Conservation (phyloP, 2,797 vertebrate species). For the Philypnodon macrostomus region DNA sequence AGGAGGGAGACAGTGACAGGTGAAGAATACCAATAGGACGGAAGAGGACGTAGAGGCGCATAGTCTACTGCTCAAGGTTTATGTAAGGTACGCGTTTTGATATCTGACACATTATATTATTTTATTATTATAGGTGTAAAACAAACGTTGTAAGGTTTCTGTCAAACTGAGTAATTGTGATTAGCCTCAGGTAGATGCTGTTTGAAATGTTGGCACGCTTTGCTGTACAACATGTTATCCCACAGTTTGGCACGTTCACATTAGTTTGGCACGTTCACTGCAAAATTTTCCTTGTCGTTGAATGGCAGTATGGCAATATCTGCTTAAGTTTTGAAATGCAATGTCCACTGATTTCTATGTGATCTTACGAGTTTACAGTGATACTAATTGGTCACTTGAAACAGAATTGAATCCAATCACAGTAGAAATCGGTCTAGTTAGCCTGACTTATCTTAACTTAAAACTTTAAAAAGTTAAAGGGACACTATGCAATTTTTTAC, state of each 20-base stretch:
- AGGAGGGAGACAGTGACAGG: conserved; percentile 64
- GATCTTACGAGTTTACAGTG: too few species aligned
- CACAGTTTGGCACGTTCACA: conserved; percentile 23
- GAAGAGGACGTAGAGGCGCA: conserved; percentile 32
- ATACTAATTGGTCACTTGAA: too few species aligned
- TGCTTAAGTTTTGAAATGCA: too few species aligned
- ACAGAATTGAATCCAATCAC: too few species aligned
- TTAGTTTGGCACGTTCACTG: conserved; percentile 14
- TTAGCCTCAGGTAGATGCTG: background rate
- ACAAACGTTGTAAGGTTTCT: background rate
- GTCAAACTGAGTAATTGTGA: conserved; percentile 6
- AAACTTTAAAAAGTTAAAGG: too few species aligned
- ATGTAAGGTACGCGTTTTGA: conserved; percentile 40
- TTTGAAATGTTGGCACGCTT: conserved; percentile 10
- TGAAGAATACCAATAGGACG: conserved; percentile 35
- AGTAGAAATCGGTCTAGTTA: too few species aligned
- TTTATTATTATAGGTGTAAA: background rate
- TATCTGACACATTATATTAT: too few species aligned
- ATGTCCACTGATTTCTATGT: too few species aligned
- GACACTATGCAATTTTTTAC: too few species aligned
- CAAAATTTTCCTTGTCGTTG: conserved; percentile 25
- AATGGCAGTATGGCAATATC: conserved; percentile 10
- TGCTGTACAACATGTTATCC: conserved; percentile 16
- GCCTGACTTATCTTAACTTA: too few species aligned
- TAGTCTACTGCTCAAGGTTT: conserved; percentile 21